These are phyloP conservation scores for Trypoxylus dichotomus DNA, from an alignment of 1,140 invertebrate species.

Conservation along the genomic window DNA sequence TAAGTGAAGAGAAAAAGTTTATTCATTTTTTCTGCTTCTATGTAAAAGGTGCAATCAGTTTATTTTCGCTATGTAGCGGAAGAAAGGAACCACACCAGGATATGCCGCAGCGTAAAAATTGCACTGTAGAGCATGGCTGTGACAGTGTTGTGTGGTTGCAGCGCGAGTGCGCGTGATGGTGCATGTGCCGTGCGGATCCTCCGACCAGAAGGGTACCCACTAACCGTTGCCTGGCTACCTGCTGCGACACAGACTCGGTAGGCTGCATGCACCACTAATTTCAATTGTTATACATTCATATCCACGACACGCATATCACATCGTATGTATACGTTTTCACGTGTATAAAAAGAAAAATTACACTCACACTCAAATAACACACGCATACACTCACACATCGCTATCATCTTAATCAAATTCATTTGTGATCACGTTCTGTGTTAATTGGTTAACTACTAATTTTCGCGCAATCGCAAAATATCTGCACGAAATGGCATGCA, in stretches of 20 bases:
- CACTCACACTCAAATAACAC: not conserved
- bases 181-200: conserved; percentile 55
- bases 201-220: conserved; percentile 51
- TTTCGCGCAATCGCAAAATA: not conserved
- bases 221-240: conserved; percentile 50
- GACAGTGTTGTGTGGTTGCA: conserved; percentile 56
- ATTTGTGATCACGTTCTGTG: not conserved
- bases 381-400: not conserved
- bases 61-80: not conserved
- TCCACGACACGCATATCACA: conserved; percentile 24
- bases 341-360: not conserved
- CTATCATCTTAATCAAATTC: not conserved
- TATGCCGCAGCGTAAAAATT: conserved; percentile 14
- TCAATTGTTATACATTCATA: conserved; percentile 9
- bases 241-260: conserved; percentile 52
- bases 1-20: not conserved
- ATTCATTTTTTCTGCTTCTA: not conserved
- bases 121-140: conserved; percentile 44
- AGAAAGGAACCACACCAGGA: not conserved
- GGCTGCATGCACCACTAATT: conserved; percentile 49
- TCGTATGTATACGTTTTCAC: not conserved
- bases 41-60: not conserved
- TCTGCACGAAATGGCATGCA: not conserved
- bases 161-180: conserved; percentile 58
- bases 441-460: not conserved